phyloP scores from a whole-genome alignment of 2,888 invertebrate genomes.

The Euclidia mi region DNA sequence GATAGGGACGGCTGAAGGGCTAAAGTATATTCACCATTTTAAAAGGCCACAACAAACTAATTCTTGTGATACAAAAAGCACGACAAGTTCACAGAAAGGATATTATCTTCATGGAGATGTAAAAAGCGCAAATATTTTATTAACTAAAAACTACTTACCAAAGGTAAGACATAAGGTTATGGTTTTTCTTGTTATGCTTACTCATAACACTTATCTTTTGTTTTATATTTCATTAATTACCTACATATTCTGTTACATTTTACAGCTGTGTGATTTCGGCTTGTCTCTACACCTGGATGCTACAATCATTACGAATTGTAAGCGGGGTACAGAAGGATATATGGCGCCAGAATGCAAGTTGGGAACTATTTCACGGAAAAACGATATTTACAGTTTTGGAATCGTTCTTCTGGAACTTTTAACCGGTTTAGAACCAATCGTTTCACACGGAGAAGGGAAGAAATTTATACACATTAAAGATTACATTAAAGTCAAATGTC shows the following conservation, averaged over 20 bases:
- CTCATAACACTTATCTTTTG: too few species aligned
- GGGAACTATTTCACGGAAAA: slow-evolving; percentile 93
- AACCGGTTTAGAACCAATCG: slow-evolving; percentile 92
- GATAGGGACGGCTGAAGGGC: slow-evolving; percentile 91
- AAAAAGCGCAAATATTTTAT: slow-evolving; percentile 94
- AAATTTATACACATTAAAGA: slow-evolving; percentile 77
- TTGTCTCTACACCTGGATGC: slow-evolving; percentile 90
- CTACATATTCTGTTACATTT: slow-evolving; percentile 56
- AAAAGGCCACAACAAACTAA: slow-evolving; percentile 57
- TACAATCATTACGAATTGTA: slow-evolving; percentile 87
- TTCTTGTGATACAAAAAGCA: slow-evolving; percentile 35
- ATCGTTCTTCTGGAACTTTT: slow-evolving; percentile 93
- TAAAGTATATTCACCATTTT: slow-evolving; percentile 92
- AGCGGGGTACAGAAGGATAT: slow-evolving; percentile 93
- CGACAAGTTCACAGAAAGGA: slow-evolving; percentile 65
- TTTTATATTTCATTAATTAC: too few species aligned
- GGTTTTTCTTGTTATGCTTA: too few species aligned
- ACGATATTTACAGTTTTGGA: slow-evolving; percentile 94
- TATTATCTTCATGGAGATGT: slow-evolving; percentile 94
- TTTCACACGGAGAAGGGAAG: too few species aligned
- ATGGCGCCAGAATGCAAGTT: slow-evolving; percentile 94
- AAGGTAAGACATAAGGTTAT: slow-evolving; percentile 88
- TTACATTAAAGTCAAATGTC: slow-evolving; percentile 88
- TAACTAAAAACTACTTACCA: slow-evolving; percentile 91
- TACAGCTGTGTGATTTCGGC: slow-evolving; percentile 93